Base-by-base conservation (phyloP, 2,113 vertebrate species). In the Siniperca knerii region DNA sequence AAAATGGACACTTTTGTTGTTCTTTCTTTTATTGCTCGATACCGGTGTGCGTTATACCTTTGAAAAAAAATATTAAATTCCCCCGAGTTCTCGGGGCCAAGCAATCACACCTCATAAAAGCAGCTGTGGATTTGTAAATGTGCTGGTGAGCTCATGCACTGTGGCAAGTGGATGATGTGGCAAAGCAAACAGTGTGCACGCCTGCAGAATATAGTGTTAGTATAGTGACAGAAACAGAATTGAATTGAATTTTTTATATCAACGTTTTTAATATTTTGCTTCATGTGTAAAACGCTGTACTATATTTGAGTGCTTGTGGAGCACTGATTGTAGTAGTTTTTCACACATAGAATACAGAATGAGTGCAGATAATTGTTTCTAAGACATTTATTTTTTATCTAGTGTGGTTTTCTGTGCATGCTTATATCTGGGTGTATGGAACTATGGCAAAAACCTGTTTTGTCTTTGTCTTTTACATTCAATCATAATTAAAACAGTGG, bases 1-100 rank as follows among this genome's bases (percentile, higher is more conserved):
- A 82, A 87, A 89, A 90, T 76, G 64, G 79, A 84, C 79, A 83
- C 88, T 85, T 90, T 81, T 90, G 75, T 90, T 90, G 50, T 91
- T 83, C 48, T 71, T 85, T 85, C 72, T 78, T 87, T 91, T 90
- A 84, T 90, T 90, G 89, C 83, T 70, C 61, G n/a, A 78, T 64
- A 48, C 55, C 29, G 6, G 12, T 10, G 57, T 72, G 77, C 72
- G 44, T 78, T 75, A 52, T 54, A 64, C 65, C 76, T 84, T 82
- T 77, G 44, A 60, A 84, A 80, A 79, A 82, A 79, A 82, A 87
- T 65, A 83, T 85, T 86, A 66, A 85, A 88, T 86, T 70, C 81
- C 83, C 58, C 9, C 0, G 25, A 62, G 87, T 42, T 85, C n/a
- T 74, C 54, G 40, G 64, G 75, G 77, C 75, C 61, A 57, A 33